Conservation (phyloP, 2,888 invertebrate genomes). For the Caenorhabditis sulstoni region DNA sequence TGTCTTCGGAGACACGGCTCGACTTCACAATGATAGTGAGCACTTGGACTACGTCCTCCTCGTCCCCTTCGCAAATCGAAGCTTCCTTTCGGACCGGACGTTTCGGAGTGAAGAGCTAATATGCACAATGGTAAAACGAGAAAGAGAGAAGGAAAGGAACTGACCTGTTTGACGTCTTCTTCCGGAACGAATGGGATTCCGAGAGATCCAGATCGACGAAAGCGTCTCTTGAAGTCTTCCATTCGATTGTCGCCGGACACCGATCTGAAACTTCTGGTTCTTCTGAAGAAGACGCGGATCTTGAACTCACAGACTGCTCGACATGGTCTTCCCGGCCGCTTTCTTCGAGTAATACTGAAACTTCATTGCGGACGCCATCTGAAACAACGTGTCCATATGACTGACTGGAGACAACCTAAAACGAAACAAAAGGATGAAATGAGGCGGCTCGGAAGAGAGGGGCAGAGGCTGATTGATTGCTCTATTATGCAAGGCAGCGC, state of each 20-base stretch:
- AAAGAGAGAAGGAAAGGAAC: too few species aligned
- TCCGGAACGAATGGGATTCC: conserved; percentile 80
- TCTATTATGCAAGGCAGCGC: conserved; percentile 42
- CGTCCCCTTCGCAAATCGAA: conserved; percentile 66
- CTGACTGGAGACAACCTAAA: conserved; percentile 23
- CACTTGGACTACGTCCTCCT: conserved; percentile 70
- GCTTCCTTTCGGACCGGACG: conserved; percentile 39
- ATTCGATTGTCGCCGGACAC: conserved; percentile 59
- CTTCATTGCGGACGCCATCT: conserved; percentile 79
- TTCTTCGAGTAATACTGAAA: conserved; percentile 77
- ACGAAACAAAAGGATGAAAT: conserved; percentile 8
- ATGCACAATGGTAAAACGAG: too few species aligned
- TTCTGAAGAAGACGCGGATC: not conserved
- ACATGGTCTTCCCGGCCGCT: conserved; percentile 66
- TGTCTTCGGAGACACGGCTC: conserved; percentile 59
- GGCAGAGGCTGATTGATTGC: conserved; percentile 43
- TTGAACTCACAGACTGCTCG: conserved; percentile 67
- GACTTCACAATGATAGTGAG: conserved; percentile 77
- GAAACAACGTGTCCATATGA: conserved; percentile 54
- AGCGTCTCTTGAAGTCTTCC: conserved; percentile 80
- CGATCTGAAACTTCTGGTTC: conserved; percentile 26
- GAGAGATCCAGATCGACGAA: conserved; percentile 79
- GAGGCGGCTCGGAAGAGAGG: not conserved
- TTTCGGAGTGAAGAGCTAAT: conserved; percentile 40
- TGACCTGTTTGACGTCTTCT: conserved; percentile 72